Conservation (phyloP, 2,888 invertebrate species). For the Drosophila phalerata region DNA sequence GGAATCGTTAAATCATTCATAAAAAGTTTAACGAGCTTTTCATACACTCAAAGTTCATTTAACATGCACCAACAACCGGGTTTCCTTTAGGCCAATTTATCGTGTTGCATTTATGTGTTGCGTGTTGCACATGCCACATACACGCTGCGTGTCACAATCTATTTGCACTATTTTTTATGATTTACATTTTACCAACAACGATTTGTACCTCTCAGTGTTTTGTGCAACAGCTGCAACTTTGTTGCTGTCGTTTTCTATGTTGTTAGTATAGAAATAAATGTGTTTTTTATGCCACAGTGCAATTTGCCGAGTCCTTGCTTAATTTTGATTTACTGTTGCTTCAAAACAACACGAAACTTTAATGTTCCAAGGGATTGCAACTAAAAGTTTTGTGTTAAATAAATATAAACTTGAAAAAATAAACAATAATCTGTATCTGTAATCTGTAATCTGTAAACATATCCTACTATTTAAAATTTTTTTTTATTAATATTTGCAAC, state of each 20-base stretch:
- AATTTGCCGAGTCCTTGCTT: slow-evolving; percentile 14
- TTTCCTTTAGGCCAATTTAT: slow-evolving; percentile 1
- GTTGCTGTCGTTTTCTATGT: slow-evolving; percentile 4
- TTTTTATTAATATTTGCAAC: too few species aligned
- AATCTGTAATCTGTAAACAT: too few species aligned
- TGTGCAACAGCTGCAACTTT: slow-evolving; percentile 14
- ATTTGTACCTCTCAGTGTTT: slow-evolving; percentile 1
- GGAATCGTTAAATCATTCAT: neutral
- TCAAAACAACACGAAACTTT: neutral
- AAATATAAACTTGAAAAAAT: neutral
- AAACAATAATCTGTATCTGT: too few species aligned
- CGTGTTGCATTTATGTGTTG: neutral
- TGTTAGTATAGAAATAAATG: slow-evolving; percentile 32
- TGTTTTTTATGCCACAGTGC: slow-evolving; percentile 28
- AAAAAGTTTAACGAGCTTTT: slow-evolving; percentile 3
- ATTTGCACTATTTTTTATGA: slow-evolving; percentile 19
- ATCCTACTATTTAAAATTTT: too few species aligned
- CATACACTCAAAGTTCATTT: slow-evolving; percentile 6
- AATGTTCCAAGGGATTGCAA: neutral
- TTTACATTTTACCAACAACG: neutral
- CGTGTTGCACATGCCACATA: slow-evolving; percentile 14
- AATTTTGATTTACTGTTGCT: slow-evolving; percentile 27
- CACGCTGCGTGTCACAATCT: slow-evolving; percentile 14
- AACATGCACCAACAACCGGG: slow-evolving; percentile 3
- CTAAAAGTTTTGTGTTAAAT: neutral